Evolutionary conservation across 2,113 vertebrate genomes (phyloP).

Genomic region (Syngnathus typhle): DNA sequence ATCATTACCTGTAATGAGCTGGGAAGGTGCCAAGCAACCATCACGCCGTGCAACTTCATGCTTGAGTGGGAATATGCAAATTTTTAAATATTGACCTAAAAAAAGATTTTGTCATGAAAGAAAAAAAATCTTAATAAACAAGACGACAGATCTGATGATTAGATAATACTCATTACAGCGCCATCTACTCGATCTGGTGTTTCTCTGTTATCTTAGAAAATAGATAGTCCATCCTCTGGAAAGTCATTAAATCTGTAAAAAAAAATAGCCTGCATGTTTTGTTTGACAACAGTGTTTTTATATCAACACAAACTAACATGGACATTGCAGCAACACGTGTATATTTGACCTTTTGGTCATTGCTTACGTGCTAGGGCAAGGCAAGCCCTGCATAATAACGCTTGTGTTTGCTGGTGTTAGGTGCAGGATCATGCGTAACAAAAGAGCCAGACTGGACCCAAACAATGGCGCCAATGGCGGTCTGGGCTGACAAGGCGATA

Average conservation of each 20-base stretch:
- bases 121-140: not conserved
- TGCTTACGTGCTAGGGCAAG: slow-evolving; percentile 32
- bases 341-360: slow-evolving; percentile 18
- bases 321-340: slow-evolving; percentile 27
- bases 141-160: not conserved
- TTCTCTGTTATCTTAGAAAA: not conserved
- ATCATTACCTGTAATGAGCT: slow-evolving; percentile 20
- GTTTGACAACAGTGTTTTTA: not conserved
- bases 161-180: too few relatives aligned
- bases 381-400: slow-evolving; percentile 31
- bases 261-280: not conserved
- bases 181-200: not conserved
- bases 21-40: slow-evolving; percentile 16
- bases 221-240: not conserved
- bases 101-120: not conserved
- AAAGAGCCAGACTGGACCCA: slow-evolving; percentile 51
- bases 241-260: not conserved
- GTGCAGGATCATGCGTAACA: slow-evolving; percentile 53
- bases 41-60: not conserved
- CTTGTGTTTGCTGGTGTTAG: slow-evolving; percentile 54
- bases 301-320: slow-evolving; percentile 9
- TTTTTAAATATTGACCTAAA: slow-evolving; percentile 1
- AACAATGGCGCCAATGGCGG: slow-evolving; percentile 41
- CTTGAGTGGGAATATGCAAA: not conserved
- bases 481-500: slow-evolving; percentile 46